Base-by-base conservation (phyloP, 2,888 invertebrate genomes). In the Sesia apiformis region DNA sequence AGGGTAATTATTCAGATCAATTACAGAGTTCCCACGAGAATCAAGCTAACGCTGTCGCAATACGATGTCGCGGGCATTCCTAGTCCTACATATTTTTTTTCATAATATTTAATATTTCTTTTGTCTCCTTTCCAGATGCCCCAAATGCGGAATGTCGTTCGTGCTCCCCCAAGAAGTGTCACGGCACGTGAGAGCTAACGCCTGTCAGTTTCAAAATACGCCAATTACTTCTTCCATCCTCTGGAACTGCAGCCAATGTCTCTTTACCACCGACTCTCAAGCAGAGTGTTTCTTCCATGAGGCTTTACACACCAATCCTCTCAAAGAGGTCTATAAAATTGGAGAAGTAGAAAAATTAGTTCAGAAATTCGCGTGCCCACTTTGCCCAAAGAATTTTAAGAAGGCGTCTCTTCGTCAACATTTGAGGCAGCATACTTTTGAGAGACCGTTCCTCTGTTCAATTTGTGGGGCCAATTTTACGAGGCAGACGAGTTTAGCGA, bases 211-310 rank as follows among this genome's bases (percentile, higher is more conserved):
- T 59, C 69, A 74, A 50, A 60, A 64, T 39, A 62, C 71, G 0
- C 58, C 68, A 0, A 63, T 69, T 4, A 71, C 59, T 53, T 68
- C 78, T 0, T 72, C 78, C 1, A 70, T 79, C 39, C 73, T 83
- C 53, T 91, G 90, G 90, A 90, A 79, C 64, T 94, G 94, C 74
- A 86, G 87, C 58, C 89, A 90, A 52, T 94, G 94, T 63, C 81
- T 88, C 5, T 94, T 91, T 74, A 86, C 88, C 4, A 92, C 93
- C 0, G 88, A 91, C 53, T 93, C 93, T 0, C 90, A 93, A 59
- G 92, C 95, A 0, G 95, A 95, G 70, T 90, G 93, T 55, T 84
- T 94, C 56, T 95, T 93, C 70, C 96, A 96, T 76, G 91, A 93
- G 60, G 91, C 93, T 0, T 81, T 95, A 1, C 95, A 95, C 69